These are phyloP conservation scores for Eupithecia vulgata DNA, from an alignment of 2,888 invertebrate species.

Conservation along the genomic window DNA sequence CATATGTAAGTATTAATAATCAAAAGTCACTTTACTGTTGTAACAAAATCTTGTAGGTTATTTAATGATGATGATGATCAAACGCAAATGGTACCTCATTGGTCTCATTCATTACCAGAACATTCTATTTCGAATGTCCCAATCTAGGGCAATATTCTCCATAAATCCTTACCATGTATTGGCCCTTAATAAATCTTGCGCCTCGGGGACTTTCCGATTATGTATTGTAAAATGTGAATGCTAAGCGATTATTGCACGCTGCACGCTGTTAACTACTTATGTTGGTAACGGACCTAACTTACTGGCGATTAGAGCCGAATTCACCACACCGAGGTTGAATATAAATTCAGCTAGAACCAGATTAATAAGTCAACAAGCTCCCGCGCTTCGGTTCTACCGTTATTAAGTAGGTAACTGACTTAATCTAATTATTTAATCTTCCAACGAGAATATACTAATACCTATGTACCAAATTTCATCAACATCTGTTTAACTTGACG, in stretches of 20 bases:
- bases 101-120: not conserved
- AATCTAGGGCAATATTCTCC: conserved; percentile 50
- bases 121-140: conserved; percentile 37
- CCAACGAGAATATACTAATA: too few species aligned
- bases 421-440: too few species aligned
- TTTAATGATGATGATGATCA: not conserved
- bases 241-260: conserved; percentile 32
- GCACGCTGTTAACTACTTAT: conserved; percentile 11
- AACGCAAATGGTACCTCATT: not conserved
- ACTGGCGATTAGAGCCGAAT: not conserved
- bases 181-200: conserved; percentile 49
- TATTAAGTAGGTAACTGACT: too few species aligned
- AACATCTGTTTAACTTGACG: too few species aligned
- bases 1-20: too few species aligned
- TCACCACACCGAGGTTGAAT: not conserved
- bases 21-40: too few species aligned
- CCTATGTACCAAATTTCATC: too few species aligned
- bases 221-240: conserved; percentile 44
- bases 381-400: too few species aligned
- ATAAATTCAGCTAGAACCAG: not conserved
- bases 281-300: not conserved
- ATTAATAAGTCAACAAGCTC: too few species aligned
- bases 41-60: not conserved
- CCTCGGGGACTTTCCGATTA: conserved; percentile 56
- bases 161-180: conserved; percentile 58